Percentiles rank a stretch among this genome's conserved stretches.
Evolutionary conservation across 2,888 invertebrate genomes (phyloP).

Genomic region (Megaustenia siamemsis): DNA sequence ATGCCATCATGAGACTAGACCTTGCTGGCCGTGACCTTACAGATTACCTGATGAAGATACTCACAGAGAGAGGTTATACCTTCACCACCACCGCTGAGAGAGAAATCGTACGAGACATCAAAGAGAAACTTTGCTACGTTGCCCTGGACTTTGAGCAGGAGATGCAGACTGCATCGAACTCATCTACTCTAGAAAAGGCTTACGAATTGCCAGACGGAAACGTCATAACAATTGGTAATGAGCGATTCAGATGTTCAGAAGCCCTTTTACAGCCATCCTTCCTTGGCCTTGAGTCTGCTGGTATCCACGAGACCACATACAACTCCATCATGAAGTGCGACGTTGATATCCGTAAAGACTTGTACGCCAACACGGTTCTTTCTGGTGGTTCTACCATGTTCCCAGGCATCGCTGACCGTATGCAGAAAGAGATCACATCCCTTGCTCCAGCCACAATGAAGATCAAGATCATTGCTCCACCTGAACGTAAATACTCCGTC

Average conservation of each 20-base stretch:
- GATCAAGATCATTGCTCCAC: slow-evolving; percentile 91
- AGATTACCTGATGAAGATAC: slow-evolving; percentile 84
- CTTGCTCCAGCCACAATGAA: slow-evolving; percentile 86
- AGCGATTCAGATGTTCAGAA: slow-evolving; percentile 74
- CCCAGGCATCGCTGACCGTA: slow-evolving; percentile 96
- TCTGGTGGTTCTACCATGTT: slow-evolving; percentile 97
- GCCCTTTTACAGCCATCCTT: slow-evolving; percentile 75
- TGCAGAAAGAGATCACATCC: slow-evolving; percentile 98
- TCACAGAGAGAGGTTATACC: slow-evolving; percentile 81
- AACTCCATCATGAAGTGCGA: slow-evolving; percentile 79
- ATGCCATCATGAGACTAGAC: slow-evolving; percentile 87
- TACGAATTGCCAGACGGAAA: slow-evolving; percentile 82
- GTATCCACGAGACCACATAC: slow-evolving; percentile 79
- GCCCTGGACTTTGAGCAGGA: slow-evolving; percentile 92
- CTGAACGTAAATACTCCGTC: slow-evolving; percentile 95
- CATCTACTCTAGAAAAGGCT: slow-evolving; percentile 93
- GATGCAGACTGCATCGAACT: slow-evolving; percentile 89
- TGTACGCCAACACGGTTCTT: slow-evolving; percentile 84
- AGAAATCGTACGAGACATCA: slow-evolving; percentile 95
- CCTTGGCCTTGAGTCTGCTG: slow-evolving; percentile 76
- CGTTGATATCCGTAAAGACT: slow-evolving; percentile 78
- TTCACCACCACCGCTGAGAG: slow-evolving; percentile 87
- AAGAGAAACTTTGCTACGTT: slow-evolving; percentile 96
- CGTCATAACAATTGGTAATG: slow-evolving; percentile 77
- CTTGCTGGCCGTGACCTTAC: slow-evolving; percentile 83